phyloP scores from a whole-genome alignment of 2,113 vertebrate species.

The Tachysurus fulvidraco region DNA sequence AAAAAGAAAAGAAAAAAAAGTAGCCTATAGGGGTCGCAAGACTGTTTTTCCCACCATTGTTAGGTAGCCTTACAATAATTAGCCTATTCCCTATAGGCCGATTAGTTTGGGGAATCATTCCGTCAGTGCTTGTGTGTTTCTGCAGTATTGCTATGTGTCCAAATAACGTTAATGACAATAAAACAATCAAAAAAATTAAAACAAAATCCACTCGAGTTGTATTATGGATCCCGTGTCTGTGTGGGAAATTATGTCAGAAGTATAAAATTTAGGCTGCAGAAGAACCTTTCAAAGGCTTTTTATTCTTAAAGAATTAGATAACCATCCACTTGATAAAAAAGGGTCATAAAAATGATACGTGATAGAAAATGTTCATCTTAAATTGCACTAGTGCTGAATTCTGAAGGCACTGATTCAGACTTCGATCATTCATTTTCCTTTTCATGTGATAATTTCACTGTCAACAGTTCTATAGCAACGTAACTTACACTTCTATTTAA shows the following conservation, averaged over 20 bases:
- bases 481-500: background rate
- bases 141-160: conserved; percentile 94
- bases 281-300: background rate
- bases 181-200: conserved; percentile 47
- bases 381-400: background rate
- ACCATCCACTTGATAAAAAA: background rate
- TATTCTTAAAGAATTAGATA: background rate
- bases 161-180: conserved; percentile 79
- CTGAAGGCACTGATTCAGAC: background rate
- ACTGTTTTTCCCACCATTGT: conserved; percentile 68
- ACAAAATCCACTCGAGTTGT: conserved; percentile 21
- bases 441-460: background rate
- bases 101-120: conserved; percentile 83
- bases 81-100: conserved; percentile 78
- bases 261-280: background rate
- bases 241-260: background rate
- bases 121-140: conserved; percentile 90
- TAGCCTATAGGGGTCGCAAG: conserved; percentile 15
- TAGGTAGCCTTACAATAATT: conserved; percentile 83
- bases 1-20: conserved; percentile 8
- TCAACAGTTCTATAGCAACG: background rate
- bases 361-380: background rate
- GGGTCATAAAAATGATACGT: background rate
- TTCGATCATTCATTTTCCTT: background rate
- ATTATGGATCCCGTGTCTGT: conserved; percentile 17